Base-by-base conservation (phyloP, 2,113 vertebrate species). In the Erythrocercus mccallii region DNA sequence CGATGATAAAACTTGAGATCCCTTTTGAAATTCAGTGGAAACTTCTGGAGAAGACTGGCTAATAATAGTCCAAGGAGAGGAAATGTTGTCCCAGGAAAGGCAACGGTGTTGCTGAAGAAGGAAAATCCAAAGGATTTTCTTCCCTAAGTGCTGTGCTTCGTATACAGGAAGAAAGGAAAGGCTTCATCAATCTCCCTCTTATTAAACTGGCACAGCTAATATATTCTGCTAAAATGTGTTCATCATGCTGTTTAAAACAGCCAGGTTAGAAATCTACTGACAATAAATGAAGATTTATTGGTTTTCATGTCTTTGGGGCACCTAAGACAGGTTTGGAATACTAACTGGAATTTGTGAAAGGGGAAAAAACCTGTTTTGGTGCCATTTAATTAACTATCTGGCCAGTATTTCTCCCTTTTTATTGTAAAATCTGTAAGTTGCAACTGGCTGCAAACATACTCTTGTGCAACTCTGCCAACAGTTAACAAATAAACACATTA, bases 321-420 rank as follows among this genome's bases (percentile, higher is more conserved):
- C 64, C 44, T 91, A 62, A 86, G 79, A 82, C 22, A 92, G 71
- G 22, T 92, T 73, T 84, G 64, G 70, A 95, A 91, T 94, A 31
- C 80, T 92, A 95, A 90, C 48, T 92, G 54, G 31, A 77, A 61
- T 95, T 96, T 89, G 40, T 88, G 57, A 79, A 95, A 68, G 51
- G 24, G 16, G 11, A 4, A 35, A 71, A 51, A 56, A 86, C 30
- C 74, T 50, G 31, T 81, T n/a, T 51, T 2, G 3, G 42, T 77
- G 69, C 87, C 54, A 96, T 95, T 97, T 96, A 90, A 92, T 96
- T 93, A 97, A 92, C 54, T 97, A 28, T 94, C 92, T 95, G 78
- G 57, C 80, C 85, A 88, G 83, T 81, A 66, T 54, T 79, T 94
- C 45, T 91, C 33, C 12, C 15, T 86, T 80, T 94, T 96, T 90